Conservation (phyloP, 2,888 invertebrate species). For the Platycnemis pennipes region DNA sequence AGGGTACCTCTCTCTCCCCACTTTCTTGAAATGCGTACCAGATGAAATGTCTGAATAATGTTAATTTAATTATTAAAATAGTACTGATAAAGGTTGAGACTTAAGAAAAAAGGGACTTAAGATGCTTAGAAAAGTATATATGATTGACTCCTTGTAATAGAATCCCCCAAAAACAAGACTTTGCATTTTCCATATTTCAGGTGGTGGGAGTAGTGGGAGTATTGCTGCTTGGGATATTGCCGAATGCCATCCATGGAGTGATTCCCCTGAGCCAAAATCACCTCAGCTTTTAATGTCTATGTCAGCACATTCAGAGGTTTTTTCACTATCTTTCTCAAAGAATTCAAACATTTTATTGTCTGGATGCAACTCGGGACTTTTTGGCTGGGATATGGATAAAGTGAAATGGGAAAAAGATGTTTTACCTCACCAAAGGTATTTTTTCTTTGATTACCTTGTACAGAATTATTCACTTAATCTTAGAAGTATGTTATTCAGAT, state of each 20-base stretch:
- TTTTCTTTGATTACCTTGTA: too few species aligned
- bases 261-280: background rate
- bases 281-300: slow-evolving; percentile 7
- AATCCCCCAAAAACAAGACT: too few species aligned
- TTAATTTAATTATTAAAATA: too few species aligned
- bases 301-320: slow-evolving; percentile 43
- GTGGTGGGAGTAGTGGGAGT: background rate
- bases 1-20: too few species aligned
- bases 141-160: too few species aligned
- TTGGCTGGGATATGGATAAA: slow-evolving; percentile 70
- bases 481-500: too few species aligned
- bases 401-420: slow-evolving; percentile 26
- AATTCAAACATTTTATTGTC: slow-evolving; percentile 73
- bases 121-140: too few species aligned
- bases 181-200: background rate
- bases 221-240: slow-evolving; percentile 44
- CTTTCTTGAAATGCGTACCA: too few species aligned
- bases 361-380: slow-evolving; percentile 73
- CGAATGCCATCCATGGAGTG: slow-evolving; percentile 34
- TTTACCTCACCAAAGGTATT: background rate
- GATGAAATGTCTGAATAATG: too few species aligned
- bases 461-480: too few species aligned
- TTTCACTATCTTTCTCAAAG: slow-evolving; percentile 43
- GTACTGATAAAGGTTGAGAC: too few species aligned
- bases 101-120: too few species aligned